Evolutionary conservation across 2,888 invertebrate species (phyloP), one percentile per base, ranked within the genome.

Genomic region (Tetramorium bicarinatum): DNA sequence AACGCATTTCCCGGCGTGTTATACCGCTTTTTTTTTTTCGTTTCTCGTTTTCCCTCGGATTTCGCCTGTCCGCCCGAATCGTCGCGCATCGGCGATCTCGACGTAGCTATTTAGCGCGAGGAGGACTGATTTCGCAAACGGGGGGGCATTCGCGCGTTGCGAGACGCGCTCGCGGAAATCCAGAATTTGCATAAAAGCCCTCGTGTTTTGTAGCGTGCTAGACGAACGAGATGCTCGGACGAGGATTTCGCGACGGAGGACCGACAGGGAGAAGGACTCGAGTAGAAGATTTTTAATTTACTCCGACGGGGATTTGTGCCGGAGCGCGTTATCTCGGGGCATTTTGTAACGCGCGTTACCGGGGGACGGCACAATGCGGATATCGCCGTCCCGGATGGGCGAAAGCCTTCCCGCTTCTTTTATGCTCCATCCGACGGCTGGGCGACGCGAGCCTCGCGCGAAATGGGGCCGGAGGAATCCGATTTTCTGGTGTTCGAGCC

Each of bases 381-480:
- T 52, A 29, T 44, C 52, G 56, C 44, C 56, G 72, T 52, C 59
- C 44, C 61, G 21, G 62, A 62, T 34, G 44, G 59, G 44, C 21
- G 56, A 13, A 44, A 59, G 47, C 69, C 62, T 56, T 52, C 49
- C 54, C 56, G 69, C 38, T 71, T 79, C 72, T 64, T 82, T 82
- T 76, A 83, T 52, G 54, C 69, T 79, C 79, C 84, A 71, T 47
- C 47, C 76, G 69, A 80, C 61, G 61, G 69, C 72, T 41, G 76
- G 59, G 81, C 54, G 81, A 49, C 74, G 72, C 59, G 72, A 59
- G 72, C 72, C 87, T 88, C 84, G 88, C 82, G 87, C 85, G 88
- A 91, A 91, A 88, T 91, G 85, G 86, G 87, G 87, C 88, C 71
- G 85, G 87, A 87, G 85, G 76, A 91, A 92, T 92, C 88, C 89